Evolutionary conservation across 2,113 vertebrate genomes (phyloP), one percentile per base, ranked within the genome.

Genomic region (Vulpes vulpes): DNA sequence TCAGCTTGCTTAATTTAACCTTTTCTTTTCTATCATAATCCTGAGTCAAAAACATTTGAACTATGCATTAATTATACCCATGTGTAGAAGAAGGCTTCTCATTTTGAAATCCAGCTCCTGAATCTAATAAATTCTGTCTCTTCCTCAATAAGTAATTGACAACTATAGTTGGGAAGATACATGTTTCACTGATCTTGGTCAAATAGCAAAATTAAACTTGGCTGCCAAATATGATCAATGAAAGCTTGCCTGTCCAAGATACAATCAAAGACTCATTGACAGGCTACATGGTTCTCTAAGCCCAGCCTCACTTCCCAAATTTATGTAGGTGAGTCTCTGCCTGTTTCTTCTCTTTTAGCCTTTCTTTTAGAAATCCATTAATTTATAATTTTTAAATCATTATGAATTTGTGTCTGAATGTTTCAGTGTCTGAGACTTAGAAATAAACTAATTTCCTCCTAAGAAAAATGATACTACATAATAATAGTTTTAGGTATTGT

Each of bases 181-280:
- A 65, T 82, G 35, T 94, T 92, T 89, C 73, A 82, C n/a, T 71
- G 43, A 60, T 92, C 38, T 79, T 94, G 51, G 20, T 86, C 83
- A 92, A 95, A 71, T 8, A 60, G 16, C 67, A 89, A 89, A 86
- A 64, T 92, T 86, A 92, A 95, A 86, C 25, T 60, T 89, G 88
- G 59, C 55, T 94, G 65, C 16, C 55, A 94, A 14, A 59, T 89
- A 35, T 73, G 83, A 78, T 78, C 65, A 82, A 60, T 86, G 43
- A 17, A 49, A 71, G 3, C 15, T 22, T 89, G 38, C 22, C 57
- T 76, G 23, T 67, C 60, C n/a, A 51, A 69, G 14, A 12, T 32
- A 6, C 57, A 95, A 43, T 81, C 49, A 96, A 69, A 94, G 15
- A 51, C 8, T 81, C 5, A 0, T 11, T 85, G 71, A 62, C 60